phyloP scores from a whole-genome alignment of 64 coral and sea anemone genomes.

The Dendronephthya gigantea region DNA sequence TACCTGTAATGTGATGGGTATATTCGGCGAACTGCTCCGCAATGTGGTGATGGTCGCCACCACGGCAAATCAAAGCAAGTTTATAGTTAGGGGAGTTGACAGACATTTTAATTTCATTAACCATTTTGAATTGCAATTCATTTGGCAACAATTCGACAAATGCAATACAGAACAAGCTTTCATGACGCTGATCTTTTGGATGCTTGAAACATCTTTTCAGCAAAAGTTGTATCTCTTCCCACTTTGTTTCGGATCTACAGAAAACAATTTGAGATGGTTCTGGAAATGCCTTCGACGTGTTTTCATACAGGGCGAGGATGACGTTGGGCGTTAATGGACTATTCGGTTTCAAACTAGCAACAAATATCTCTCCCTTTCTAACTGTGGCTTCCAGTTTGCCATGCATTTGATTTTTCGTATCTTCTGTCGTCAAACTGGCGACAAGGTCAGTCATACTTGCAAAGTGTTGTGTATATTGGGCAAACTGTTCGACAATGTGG shows the following conservation, averaged over 20 bases:
- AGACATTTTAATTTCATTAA: constrained; percentile 45
- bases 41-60: constrained; percentile 77
- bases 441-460: no score
- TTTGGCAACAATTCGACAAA: constrained; percentile 73
- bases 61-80: constrained; percentile 68
- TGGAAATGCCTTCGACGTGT: constrained; percentile 40
- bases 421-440: neutral
- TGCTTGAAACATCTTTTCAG: constrained; percentile 54
- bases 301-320: constrained; percentile 58
- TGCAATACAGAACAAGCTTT: constrained; percentile 62
- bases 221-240: constrained; percentile 70
- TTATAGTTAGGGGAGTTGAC: no score
- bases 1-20: constrained; percentile 54
- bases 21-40: constrained; percentile 59
- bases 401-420: neutral
- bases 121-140: constrained; percentile 72
- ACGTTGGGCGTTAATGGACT: constrained; percentile 64
- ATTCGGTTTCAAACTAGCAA: constrained; percentile 56
- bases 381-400: constrained; percentile 37
- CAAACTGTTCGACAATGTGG: no score
- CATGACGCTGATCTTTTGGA: neutral
- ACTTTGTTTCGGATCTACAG: constrained; percentile 58
- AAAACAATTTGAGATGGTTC: constrained; percentile 75
- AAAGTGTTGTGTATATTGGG: no score
- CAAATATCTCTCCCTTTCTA: constrained; percentile 60